Percentiles rank a stretch among this genome's conserved stretches.
Conservation (phyloP, 1,140 invertebrate genomes). For the Drosophila busckii region DNA sequence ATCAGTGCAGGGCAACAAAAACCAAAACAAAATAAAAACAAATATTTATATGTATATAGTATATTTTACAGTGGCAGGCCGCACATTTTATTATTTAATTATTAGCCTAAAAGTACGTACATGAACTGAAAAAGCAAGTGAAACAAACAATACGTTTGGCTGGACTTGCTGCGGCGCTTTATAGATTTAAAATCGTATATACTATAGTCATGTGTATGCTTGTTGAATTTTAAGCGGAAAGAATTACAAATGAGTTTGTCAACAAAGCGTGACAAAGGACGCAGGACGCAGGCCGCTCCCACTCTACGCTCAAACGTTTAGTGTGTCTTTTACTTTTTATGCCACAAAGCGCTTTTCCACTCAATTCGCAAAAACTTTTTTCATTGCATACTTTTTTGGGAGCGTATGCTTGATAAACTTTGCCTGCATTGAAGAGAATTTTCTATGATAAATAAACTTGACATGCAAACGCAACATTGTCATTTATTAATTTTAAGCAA, state of each 20-base stretch:
- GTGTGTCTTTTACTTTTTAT: no score
- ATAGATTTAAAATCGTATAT: slow-evolving; percentile 10
- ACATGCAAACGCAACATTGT: slow-evolving; percentile 15
- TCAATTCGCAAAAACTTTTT: slow-evolving; percentile 15
- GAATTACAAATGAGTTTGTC: slow-evolving; percentile 55
- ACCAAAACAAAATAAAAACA: slow-evolving; percentile 22
- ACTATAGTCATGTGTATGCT: slow-evolving; percentile 17
- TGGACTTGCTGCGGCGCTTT: slow-evolving; percentile 39
- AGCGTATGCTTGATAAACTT: neutral
- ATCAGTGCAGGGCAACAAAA: slow-evolving; percentile 28
- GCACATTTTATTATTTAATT: slow-evolving; percentile 34
- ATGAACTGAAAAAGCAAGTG: slow-evolving; percentile 23
- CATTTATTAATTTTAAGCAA: slow-evolving; percentile 6
- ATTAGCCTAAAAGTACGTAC: slow-evolving; percentile 49
- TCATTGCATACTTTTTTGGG: neutral
- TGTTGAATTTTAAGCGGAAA: slow-evolving; percentile 23
- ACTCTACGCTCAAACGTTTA: slow-evolving; percentile 27
- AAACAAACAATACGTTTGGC: slow-evolving; percentile 50
- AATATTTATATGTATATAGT: slow-evolving; percentile 35
- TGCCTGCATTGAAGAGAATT: slow-evolving; percentile 12
- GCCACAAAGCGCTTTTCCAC: slow-evolving; percentile 28
- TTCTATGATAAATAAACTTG: slow-evolving; percentile 18
- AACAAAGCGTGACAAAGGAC: slow-evolving; percentile 33
- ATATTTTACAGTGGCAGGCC: slow-evolving; percentile 14
- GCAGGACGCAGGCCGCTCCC: neutral